Percentiles rank a stretch among this genome's conserved stretches.
Evolutionary conservation across 2,888 invertebrate species (phyloP).

Genomic region (Hydriomena furcata): DNA sequence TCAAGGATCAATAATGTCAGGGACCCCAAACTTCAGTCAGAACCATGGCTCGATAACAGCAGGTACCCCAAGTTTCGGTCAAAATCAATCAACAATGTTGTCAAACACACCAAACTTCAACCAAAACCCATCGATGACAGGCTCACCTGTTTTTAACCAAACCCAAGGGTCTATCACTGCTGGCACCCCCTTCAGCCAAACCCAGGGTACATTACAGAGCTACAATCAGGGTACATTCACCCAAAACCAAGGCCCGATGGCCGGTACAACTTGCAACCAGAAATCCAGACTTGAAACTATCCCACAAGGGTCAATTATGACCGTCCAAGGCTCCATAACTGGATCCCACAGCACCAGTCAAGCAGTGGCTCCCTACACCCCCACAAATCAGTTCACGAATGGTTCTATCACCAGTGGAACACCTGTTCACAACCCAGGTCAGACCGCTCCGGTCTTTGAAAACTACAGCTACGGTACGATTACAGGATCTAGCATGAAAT

Average conservation of each 20-base stretch:
- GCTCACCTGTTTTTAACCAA: no score
- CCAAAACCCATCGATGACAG: conserved; percentile 40
- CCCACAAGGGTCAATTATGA: conserved; percentile 67
- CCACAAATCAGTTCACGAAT: conserved; percentile 30
- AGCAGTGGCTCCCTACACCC: conserved; percentile 41
- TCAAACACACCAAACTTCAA: conserved; percentile 9
- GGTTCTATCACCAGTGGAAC: conserved; percentile 48
- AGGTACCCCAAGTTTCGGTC: not conserved
- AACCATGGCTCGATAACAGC: conserved; percentile 3
- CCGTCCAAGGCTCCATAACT: conserved; percentile 47
- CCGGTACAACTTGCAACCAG: conserved; percentile 22
- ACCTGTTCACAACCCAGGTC: conserved; percentile 16
- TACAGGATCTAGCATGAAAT: not conserved
- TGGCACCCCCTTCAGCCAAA: conserved; percentile 44
- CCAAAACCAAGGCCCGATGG: conserved; percentile 55
- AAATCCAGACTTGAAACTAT: conserved; percentile 68
- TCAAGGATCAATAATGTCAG: conserved; percentile 2
- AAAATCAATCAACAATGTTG: conserved; percentile 2
- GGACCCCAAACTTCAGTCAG: conserved; percentile 2
- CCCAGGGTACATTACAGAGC: conserved; percentile 28
- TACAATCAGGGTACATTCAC: no score
- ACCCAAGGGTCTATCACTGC: no score
- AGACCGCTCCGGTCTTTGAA: conserved; percentile 16
- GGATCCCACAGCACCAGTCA: conserved; percentile 17
- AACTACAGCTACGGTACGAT: conserved; percentile 7